Percentiles rank a stretch among this genome's conserved stretches.
Conservation (phyloP, 2,888 invertebrate genomes). For the Pandemis cinnamomeana region DNA sequence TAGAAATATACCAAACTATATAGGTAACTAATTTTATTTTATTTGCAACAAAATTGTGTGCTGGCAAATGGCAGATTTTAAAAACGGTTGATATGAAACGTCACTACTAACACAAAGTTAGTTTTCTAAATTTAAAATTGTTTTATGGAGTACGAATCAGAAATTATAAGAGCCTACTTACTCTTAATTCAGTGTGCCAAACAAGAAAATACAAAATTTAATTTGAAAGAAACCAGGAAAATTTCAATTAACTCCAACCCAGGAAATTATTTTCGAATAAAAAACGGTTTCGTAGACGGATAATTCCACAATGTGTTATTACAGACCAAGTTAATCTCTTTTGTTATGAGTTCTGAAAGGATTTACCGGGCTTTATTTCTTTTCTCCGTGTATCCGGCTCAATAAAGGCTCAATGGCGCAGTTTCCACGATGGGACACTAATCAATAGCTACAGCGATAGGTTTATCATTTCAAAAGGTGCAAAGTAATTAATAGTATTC, state of each 20-base stretch:
- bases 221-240: conserved; percentile 47
- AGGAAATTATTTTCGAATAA: conserved; percentile 58
- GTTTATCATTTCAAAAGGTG: conserved; percentile 44
- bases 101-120: too few relatives aligned
- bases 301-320: conserved; percentile 69
- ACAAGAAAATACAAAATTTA: neutral
- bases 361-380: conserved; percentile 61
- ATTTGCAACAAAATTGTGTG: neutral
- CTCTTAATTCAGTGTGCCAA: neutral
- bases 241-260: conserved; percentile 56
- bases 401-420: conserved; percentile 52
- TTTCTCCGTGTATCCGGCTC: conserved; percentile 52
- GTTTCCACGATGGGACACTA: conserved; percentile 50
- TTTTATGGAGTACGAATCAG: neutral
- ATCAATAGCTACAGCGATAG: conserved; percentile 47
- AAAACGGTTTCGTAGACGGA: conserved; percentile 56
- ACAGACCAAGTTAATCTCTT: conserved; percentile 68
- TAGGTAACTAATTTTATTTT: neutral
- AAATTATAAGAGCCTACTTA: neutral
- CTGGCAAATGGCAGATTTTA: neutral
- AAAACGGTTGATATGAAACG: neutral
- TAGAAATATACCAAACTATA: conserved; percentile 4
- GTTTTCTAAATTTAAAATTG: neutral
- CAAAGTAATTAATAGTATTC: conserved; percentile 30
- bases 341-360: conserved; percentile 71